Evolutionary conservation across 1,140 invertebrate genomes (phyloP).

Genomic region (Ptiloglossa arizonensis): DNA sequence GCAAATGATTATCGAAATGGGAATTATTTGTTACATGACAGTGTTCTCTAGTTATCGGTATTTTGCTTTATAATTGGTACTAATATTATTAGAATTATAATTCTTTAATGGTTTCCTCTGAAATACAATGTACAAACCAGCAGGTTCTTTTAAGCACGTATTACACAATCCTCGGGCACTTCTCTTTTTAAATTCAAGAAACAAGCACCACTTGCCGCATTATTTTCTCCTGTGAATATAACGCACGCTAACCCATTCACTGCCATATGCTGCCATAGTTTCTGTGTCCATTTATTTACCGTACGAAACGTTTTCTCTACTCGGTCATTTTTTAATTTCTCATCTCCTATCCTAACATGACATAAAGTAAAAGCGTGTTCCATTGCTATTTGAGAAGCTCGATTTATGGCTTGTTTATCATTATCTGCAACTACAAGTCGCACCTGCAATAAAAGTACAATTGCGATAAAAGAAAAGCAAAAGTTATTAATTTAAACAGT

Average conservation of each 20-base stretch:
- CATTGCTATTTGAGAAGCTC: conserved; percentile 80
- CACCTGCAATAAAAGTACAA: conserved; percentile 62
- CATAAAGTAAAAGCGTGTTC: conserved; percentile 84
- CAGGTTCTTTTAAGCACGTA: conserved; percentile 16
- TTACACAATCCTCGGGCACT: neutral
- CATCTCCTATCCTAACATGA: conserved; percentile 81
- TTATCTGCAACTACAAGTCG: conserved; percentile 75
- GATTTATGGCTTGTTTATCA: conserved; percentile 82
- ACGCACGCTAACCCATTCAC: conserved; percentile 83
- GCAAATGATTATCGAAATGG: conserved; percentile 18
- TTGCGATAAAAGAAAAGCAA: conserved; percentile 56
- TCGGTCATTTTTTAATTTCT: conserved; percentile 76
- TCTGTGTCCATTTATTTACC: conserved; percentile 85
- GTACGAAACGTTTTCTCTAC: conserved; percentile 78
- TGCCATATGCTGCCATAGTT: conserved; percentile 83
- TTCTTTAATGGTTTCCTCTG: conserved; percentile 11
- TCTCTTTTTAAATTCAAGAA: conserved; percentile 81
- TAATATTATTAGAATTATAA: neutral
- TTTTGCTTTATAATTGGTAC: conserved; percentile 8
- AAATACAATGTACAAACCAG: conserved; percentile 3
- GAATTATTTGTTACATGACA: neutral
- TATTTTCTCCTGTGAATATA: conserved; percentile 83
- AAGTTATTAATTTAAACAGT: conserved; percentile 7
- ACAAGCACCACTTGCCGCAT: conserved; percentile 80
- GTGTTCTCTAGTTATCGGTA: neutral